A percentile compares a stretch with the other conserved stretches of the same genome.
Conservation (phyloP, 2,888 invertebrate genomes). For the Thecocarcelia acutangulata region DNA sequence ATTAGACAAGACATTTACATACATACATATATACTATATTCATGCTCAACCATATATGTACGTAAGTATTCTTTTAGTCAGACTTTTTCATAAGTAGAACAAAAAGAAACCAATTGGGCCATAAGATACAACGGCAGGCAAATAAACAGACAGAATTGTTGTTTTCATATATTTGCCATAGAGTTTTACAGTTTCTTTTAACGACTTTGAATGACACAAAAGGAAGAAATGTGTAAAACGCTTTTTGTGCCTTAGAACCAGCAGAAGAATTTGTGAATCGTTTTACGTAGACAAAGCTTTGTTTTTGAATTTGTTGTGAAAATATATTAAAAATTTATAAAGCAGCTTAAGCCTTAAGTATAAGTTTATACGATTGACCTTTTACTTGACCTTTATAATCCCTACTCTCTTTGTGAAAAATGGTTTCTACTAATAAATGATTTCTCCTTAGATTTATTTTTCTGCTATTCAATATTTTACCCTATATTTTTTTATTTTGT, state of each 20-base stretch:
- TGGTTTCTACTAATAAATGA: not conserved
- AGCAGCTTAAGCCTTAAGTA: too few species aligned
- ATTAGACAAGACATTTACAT: not conserved
- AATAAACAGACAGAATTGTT: not conserved
- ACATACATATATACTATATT: constrained; percentile 1
- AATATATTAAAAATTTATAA: not conserved
- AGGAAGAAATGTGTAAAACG: too few species aligned
- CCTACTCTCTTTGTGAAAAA: not conserved
- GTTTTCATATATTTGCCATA: not conserved
- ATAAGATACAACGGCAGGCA: not conserved
- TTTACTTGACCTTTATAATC: constrained; percentile 20
- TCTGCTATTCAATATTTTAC: constrained; percentile 15
- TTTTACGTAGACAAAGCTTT: too few species aligned
- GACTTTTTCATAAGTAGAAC: not conserved
- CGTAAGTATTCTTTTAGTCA: too few species aligned
- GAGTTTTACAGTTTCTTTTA: not conserved
- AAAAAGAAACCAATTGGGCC: constrained; percentile 6
- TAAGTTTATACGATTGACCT: not conserved
- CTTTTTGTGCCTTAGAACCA: too few species aligned
- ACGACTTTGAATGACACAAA: too few species aligned
- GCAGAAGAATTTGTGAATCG: too few species aligned
- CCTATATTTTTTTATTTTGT: constrained; percentile 4
- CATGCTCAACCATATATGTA: not conserved
- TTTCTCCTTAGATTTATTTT: not conserved
- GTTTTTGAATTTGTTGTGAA: not conserved